Evolutionary conservation across 2,888 invertebrate species (phyloP).

Genomic region (Nomada hirtipes): DNA sequence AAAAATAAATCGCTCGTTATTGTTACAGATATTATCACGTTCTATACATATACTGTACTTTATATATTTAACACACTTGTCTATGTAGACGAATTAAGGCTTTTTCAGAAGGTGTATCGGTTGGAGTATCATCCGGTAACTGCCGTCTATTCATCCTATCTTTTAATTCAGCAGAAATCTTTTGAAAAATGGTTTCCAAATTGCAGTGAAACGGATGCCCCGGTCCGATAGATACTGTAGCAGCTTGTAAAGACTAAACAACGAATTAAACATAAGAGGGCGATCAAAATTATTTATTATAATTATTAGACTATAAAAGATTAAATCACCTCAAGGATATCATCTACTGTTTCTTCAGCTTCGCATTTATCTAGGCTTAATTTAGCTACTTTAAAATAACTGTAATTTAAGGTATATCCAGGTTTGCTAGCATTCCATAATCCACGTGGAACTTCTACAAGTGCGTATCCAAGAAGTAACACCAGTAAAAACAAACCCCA

Average conservation of each 20-base stretch:
- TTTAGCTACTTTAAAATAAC: slow-evolving; percentile 97
- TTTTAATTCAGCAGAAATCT: slow-evolving; percentile 92
- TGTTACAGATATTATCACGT: background rate
- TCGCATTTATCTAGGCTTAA: slow-evolving; percentile 97
- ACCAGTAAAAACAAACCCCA: slow-evolving; percentile 99
- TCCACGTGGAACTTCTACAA: slow-evolving; percentile 97
- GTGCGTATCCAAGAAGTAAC: slow-evolving; percentile 95
- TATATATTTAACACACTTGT: slow-evolving; percentile 85
- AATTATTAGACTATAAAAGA: background rate
- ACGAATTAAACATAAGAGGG: slow-evolving; percentile 29
- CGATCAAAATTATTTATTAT: background rate
- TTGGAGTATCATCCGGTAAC: slow-evolving; percentile 86
- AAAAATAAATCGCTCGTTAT: slow-evolving; percentile 35
- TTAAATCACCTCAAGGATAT: slow-evolving; percentile 92
- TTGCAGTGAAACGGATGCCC: slow-evolving; percentile 91
- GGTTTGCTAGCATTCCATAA: slow-evolving; percentile 96
- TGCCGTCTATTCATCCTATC: slow-evolving; percentile 90
- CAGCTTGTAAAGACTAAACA: slow-evolving; percentile 92
- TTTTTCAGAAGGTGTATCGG: slow-evolving; percentile 91
- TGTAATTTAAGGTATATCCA: slow-evolving; percentile 92
- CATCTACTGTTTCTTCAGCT: slow-evolving; percentile 98
- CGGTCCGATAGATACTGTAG: slow-evolving; percentile 90
- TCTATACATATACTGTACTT: slow-evolving; percentile 15
- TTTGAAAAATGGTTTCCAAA: slow-evolving; percentile 95
- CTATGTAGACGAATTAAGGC: slow-evolving; percentile 95